A percentile compares a stretch with the other conserved stretches of the same genome.
phyloP scores from a whole-genome alignment of 1,140 invertebrate genomes.

The Drosophila malerkotliana region DNA sequence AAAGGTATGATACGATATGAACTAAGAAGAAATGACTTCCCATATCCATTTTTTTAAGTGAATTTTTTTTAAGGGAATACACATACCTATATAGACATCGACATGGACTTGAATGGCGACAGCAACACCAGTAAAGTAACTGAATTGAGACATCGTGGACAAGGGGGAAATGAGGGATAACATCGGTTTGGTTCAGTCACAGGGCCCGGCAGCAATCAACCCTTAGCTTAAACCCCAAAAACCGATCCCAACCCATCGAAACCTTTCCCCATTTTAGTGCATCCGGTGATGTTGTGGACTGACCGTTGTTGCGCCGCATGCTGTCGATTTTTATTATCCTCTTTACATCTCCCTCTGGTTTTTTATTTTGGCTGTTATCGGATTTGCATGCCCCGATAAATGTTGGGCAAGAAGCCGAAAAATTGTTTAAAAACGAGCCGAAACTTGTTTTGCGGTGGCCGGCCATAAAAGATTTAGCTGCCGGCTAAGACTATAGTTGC shows the following conservation, averaged over 20 bases:
- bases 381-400: conserved; percentile 56
- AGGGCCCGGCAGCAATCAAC: conserved; percentile 58
- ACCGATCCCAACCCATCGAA: not conserved
- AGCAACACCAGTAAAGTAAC: conserved; percentile 49
- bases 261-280: not conserved
- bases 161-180: conserved; percentile 14
- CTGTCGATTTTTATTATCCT: conserved; percentile 30
- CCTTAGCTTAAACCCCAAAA: conserved; percentile 18
- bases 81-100: conserved; percentile 5
- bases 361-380: conserved; percentile 57
- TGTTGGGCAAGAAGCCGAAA: conserved; percentile 34
- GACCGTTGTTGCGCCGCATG: conserved; percentile 32
- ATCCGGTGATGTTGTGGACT: conserved; percentile 37
- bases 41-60: not conserved
- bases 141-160: conserved; percentile 62
- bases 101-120: conserved; percentile 9
- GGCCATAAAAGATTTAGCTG: conserved; percentile 18
- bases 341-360: conserved; percentile 21
- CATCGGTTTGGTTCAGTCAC: conserved; percentile 2
- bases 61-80: not conserved
- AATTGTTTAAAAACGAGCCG: conserved; percentile 56
- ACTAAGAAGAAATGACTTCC: not conserved
- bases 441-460: conserved; percentile 13
- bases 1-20: too few relatives aligned
- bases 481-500: not conserved